These are phyloP conservation scores for Penelope pileata DNA, from an alignment of 2,113 vertebrate species.

Conservation along the genomic window DNA sequence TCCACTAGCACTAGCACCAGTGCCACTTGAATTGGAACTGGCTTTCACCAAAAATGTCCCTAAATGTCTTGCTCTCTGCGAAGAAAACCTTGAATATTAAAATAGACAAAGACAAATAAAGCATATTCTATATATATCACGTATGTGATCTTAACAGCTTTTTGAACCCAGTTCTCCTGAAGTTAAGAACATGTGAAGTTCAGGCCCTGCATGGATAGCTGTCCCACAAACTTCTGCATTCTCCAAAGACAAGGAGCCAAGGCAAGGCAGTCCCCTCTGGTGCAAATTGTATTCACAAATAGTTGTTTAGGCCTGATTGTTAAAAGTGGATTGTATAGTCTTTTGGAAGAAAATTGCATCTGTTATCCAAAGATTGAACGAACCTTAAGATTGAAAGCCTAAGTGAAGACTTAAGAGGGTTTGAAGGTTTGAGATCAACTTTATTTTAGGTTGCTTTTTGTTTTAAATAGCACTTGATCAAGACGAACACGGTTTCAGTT, in stretches of 20 bases:
- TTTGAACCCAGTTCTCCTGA: not conserved
- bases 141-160: not conserved
- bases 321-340: not conserved
- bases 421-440: not conserved
- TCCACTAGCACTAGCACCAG: not conserved
- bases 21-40: not conserved
- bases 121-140: not conserved
- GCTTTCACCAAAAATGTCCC: not conserved
- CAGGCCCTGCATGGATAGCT: not conserved
- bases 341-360: not conserved
- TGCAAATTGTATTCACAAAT: not conserved
- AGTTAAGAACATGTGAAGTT: not conserved
- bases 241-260: not conserved
- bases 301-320: not conserved
- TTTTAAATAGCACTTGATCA: conserved; percentile 4
- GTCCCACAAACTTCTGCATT: not conserved
- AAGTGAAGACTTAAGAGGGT: not conserved
- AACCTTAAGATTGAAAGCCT: not conserved
- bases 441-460: not conserved
- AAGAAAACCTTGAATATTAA: not conserved
- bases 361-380: not conserved
- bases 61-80: not conserved
- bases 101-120: not conserved
- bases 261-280: not conserved
- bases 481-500: not conserved